Evolutionary conservation across 2,113 vertebrate genomes (phyloP).

Genomic region (Willisornis vidua): DNA sequence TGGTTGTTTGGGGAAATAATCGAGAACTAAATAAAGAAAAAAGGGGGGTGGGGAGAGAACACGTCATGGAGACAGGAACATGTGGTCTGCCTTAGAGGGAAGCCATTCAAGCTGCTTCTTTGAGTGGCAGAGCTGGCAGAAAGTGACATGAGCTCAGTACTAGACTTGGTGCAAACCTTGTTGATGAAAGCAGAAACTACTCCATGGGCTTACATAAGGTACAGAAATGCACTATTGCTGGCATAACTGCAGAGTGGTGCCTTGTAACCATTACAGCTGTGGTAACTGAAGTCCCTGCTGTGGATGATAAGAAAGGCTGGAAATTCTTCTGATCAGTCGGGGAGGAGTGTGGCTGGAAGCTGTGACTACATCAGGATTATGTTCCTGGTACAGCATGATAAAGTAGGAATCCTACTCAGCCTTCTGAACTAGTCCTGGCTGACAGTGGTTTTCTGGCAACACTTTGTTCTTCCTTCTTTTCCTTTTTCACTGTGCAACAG

Average conservation of each 20-base stretch:
- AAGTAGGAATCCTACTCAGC: not conserved
- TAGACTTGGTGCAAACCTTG: not conserved
- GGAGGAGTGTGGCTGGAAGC: not conserved
- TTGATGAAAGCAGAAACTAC: not conserved
- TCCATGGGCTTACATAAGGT: not conserved
- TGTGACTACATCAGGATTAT: not conserved
- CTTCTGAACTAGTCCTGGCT: not conserved
- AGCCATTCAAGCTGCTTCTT: not conserved
- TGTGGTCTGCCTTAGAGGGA: not conserved
- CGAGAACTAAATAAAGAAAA: not conserved
- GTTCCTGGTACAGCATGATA: not conserved
- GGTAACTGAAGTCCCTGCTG: not conserved
- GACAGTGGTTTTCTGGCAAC: not conserved
- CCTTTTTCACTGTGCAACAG: not conserved
- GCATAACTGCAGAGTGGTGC: not conserved
- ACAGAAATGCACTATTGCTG: not conserved
- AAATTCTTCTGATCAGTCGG: not conserved
- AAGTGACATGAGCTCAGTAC: not conserved
- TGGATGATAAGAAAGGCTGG: not conserved
- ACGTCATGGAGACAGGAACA: not conserved
- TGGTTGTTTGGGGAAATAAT: not conserved
- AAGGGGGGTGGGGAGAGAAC: fast-evolving
- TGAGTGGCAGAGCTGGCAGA: not conserved
- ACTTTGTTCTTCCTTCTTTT: not conserved
- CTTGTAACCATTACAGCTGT: not conserved